A percentile compares a stretch with the other conserved stretches of the same genome.
Conservation (phyloP, 30 jellyfish, hydroid and myxozoan species). For the Chironex yamaguchii region DNA sequence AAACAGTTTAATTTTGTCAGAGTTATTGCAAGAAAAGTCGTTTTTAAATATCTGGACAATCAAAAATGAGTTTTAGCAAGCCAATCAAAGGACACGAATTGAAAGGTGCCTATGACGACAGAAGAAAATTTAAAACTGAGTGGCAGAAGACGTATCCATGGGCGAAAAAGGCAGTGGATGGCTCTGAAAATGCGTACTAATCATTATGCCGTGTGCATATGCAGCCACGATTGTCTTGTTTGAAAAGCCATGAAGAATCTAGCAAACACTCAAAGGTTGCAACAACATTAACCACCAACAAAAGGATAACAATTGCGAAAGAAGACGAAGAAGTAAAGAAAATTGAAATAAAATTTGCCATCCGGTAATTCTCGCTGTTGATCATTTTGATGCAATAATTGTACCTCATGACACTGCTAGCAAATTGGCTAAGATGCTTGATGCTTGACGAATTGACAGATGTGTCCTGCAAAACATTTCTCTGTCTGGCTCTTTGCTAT, state of each 20-base stretch:
- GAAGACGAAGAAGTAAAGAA: neutral
- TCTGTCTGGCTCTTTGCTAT: neutral
- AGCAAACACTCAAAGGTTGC: neutral
- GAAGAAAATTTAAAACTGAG: neutral
- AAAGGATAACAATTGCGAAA: neutral
- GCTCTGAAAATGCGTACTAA: neutral
- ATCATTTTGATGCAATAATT: neutral
- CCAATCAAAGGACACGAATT: neutral
- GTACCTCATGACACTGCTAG: neutral
- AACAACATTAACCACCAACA: neutral
- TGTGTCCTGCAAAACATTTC: neutral
- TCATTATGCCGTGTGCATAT: neutral
- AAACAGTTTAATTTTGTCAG: neutral
- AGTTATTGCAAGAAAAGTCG: neutral
- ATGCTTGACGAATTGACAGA: neutral
- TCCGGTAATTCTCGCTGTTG: neutral
- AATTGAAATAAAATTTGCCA: neutral
- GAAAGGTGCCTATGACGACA: neutral
- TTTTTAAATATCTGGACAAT: neutral
- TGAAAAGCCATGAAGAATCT: neutral
- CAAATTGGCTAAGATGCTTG: neutral
- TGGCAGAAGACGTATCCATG: neutral
- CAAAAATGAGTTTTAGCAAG: neutral
- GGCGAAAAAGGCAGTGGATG: neutral
- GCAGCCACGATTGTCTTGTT: neutral